Evolutionary conservation across 2,113 vertebrate species (phyloP).

Genomic region (Oncorhynchus clarkii): DNA sequence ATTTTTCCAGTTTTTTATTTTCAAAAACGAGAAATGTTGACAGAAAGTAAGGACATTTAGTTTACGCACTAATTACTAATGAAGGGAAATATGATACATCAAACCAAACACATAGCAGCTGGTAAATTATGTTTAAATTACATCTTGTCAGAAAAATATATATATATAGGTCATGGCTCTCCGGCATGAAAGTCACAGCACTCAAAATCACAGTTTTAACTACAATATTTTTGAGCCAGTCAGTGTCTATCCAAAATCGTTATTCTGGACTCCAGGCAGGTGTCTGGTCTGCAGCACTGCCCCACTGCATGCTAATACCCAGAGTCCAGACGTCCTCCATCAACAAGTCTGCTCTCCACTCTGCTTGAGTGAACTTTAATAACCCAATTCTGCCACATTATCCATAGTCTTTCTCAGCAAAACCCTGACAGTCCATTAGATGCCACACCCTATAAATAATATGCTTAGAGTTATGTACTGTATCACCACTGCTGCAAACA

Average conservation of each 20-base stretch:
- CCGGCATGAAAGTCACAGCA: background rate
- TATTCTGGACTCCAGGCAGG: slow-evolving; percentile 25
- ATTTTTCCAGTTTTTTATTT: too few species aligned
- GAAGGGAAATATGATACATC: too few species aligned
- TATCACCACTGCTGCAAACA: background rate
- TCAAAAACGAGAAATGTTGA: too few species aligned
- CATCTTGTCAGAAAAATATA: too few species aligned
- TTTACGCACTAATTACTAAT: too few species aligned
- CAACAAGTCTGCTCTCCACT: slow-evolving; percentile 51
- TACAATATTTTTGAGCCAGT: background rate
- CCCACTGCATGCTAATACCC: slow-evolving; percentile 38
- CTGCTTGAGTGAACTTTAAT: slow-evolving; percentile 75
- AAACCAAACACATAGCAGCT: too few species aligned
- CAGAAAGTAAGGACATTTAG: too few species aligned
- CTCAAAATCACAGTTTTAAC: slow-evolving; percentile 27
- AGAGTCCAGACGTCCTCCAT: slow-evolving; percentile 47
- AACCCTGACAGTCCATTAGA: slow-evolving; percentile 87
- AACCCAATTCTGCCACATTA: slow-evolving; percentile 73
- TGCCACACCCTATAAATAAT: slow-evolving; percentile 71
- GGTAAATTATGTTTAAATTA: too few species aligned
- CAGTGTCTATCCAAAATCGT: too few species aligned
- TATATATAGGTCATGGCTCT: too few species aligned
- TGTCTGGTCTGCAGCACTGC: slow-evolving; percentile 28
- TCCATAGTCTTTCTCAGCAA: slow-evolving; percentile 82
- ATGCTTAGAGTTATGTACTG: background rate